Evolutionary conservation across 2,113 vertebrate genomes (phyloP), one percentile per base, ranked within the genome.

Genomic region (Brachionichthys hirsutus): DNA sequence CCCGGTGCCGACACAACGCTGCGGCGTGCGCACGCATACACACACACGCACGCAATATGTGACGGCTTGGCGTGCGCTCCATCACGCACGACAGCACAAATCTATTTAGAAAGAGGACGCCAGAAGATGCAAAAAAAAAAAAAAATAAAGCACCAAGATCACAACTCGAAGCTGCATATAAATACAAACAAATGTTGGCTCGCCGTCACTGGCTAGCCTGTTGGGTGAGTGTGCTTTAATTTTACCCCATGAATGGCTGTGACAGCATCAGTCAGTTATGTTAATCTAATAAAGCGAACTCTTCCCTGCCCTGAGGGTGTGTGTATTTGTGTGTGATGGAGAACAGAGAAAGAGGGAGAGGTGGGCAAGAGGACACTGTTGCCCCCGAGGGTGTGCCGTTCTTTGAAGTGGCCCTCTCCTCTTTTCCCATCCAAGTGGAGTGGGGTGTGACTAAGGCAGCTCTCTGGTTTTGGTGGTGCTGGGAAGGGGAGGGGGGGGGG

Each of bases 361-460:
- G 89, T 91, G 80, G 85, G 75, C 84, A 78, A 85, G 73, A 89
- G 89, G 91, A 90, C 91, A 90, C 68, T 75, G 76, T 59, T 78
- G 80, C 79, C 83, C 89, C 88, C 66, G 54, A 78, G 91, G 91
- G 89, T 75, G 77, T 85, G 70, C 70, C 70, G 64, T 62, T 81
- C 90, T 92, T 92, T 92, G 91, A 92, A 89, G 89, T 87, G 77
- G 71, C 85, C 86, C 82, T 82, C 62, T 85, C 74, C 81, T 81
- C 70, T 67, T 77, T n/a, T 85, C 83, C 83, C 83, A 86, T 79
- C 67, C 71, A 71, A 87, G 86, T 67, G 73, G 74, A 85, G 83
- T 75, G 62, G 78, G 78, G 92, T 95, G 94, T 95, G 94, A 96
- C 94, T 93, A 92, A 95, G 92, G 88, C 65, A 80, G 69, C 72